Evolutionary conservation across 2,888 invertebrate species (phyloP).

Genomic region (Melieria omissa): DNA sequence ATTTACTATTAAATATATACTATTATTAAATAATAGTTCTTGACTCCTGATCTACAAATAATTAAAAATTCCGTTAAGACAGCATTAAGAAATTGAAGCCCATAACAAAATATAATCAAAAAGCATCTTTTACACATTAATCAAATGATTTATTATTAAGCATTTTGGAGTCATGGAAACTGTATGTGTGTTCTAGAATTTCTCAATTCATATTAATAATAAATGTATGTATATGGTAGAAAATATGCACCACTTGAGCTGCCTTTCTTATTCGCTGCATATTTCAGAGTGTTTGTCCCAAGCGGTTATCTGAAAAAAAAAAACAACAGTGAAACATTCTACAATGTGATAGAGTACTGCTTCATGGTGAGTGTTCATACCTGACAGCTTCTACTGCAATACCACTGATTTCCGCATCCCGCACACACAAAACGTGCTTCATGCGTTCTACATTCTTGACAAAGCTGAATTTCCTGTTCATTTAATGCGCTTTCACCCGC

Average conservation of each 20-base stretch:
- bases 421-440: constrained; percentile 90
- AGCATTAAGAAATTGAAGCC: no score
- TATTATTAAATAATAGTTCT: no score
- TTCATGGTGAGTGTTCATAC: constrained; percentile 67
- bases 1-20: no score
- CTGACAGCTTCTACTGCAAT: constrained; percentile 93
- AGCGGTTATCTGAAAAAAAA: constrained; percentile 41
- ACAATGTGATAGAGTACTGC: constrained; percentile 2
- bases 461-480: constrained; percentile 70
- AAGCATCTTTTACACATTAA: background rate
- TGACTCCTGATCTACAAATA: no score
- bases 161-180: no score
- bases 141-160: no score
- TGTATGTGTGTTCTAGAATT: no score
- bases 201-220: no score
- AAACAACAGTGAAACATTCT: constrained; percentile 7
- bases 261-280: constrained; percentile 41
- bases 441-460: constrained; percentile 86
- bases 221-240: no score
- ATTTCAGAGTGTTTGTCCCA: constrained; percentile 47
- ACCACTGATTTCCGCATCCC: constrained; percentile 93
- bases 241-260: background rate
- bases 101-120: no score
- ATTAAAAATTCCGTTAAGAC: no score
- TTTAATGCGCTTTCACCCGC: background rate